These are phyloP conservation scores for Drosophila kokeensis DNA, from an alignment of 2,888 invertebrate species.

Conservation along the genomic window DNA sequence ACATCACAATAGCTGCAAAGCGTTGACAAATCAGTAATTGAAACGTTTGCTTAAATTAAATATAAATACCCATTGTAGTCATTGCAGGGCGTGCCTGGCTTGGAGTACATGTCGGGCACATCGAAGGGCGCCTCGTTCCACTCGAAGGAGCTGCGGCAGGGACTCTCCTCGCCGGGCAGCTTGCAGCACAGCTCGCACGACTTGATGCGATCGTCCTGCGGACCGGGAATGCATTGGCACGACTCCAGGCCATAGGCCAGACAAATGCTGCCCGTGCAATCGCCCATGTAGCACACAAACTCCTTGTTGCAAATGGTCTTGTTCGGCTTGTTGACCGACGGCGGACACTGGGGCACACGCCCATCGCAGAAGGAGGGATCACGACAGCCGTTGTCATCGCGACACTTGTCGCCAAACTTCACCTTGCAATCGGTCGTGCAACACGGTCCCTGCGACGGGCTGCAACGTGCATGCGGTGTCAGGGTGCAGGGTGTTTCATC, in stretches of 20 bases:
- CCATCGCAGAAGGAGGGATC: slow-evolving; percentile 97
- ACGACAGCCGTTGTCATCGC: slow-evolving; percentile 96
- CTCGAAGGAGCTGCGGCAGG: slow-evolving; percentile 94
- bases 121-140: slow-evolving; percentile 96
- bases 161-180: slow-evolving; percentile 91
- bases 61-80: slow-evolving; percentile 92
- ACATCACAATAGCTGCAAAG: slow-evolving; percentile 87
- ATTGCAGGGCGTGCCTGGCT: slow-evolving; percentile 97
- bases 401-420: slow-evolving; percentile 94
- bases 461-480: slow-evolving; percentile 87
- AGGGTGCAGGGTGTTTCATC: slow-evolving; percentile 94
- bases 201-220: slow-evolving; percentile 92
- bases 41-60: neutral
- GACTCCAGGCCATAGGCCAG: slow-evolving; percentile 97
- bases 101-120: slow-evolving; percentile 96
- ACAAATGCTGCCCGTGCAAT: slow-evolving; percentile 99
- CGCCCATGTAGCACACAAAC: slow-evolving; percentile 98
- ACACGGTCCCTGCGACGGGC: slow-evolving; percentile 93
- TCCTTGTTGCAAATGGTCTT: slow-evolving; percentile 98
- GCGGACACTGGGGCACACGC: slow-evolving; percentile 94
- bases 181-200: slow-evolving; percentile 97
- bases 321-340: slow-evolving; percentile 95
- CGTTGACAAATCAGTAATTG: neutral
- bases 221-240: slow-evolving; percentile 94
- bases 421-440: slow-evolving; percentile 95